Base-by-base conservation (phyloP, 92 coral and sea anemone species). In the Palythoa heliodiscus region DNA sequence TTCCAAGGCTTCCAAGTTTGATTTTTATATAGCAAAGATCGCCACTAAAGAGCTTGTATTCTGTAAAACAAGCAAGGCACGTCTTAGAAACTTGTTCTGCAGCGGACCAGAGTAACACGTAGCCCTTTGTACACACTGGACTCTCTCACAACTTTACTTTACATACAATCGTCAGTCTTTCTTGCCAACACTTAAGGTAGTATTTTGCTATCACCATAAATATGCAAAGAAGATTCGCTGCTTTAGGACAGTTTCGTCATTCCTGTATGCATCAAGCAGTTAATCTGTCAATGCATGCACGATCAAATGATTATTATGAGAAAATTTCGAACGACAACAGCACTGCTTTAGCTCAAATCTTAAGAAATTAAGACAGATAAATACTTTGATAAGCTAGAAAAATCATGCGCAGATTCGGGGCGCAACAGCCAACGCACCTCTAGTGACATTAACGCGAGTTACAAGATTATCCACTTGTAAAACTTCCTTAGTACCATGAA, bases 381-480 rank as follows among this genome's bases (percentile, higher is more conserved):
- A 66, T 40, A 14, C 38, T 38, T 35, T 63, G 73, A 67, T 80
- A 43, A 66, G 73, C 47, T n/a, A 23, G 23, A n/a, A 64, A 64
- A 69, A 43, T 63, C 22, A 13, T 79, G 73, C 24, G 55, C 73
- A 50, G 72, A 47, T 43, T 43, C n/a, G 5, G 17, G 84, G 19
- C 22, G 11, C 58, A 47, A 54, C 12, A 29, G 35, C 35, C 35
- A 29, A 29, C 35, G 35, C 35, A 29, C 2, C 50, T 1, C 73
- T 38, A 79, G 72, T 40, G 39, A 64, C 19, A 43, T 80, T 15
- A 7, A 64, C 29, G 16, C 20, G 39, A 54, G 43, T 78, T 78
- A 80, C 74, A 80, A 17, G 84, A 80, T 80, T 80, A 80, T 23
- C 7, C 10, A 47, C 43, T 68, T 13, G 53, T 61, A 63, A 76